Conservation (phyloP, 2,113 vertebrate genomes). For the Rhodinocichla rosea region DNA sequence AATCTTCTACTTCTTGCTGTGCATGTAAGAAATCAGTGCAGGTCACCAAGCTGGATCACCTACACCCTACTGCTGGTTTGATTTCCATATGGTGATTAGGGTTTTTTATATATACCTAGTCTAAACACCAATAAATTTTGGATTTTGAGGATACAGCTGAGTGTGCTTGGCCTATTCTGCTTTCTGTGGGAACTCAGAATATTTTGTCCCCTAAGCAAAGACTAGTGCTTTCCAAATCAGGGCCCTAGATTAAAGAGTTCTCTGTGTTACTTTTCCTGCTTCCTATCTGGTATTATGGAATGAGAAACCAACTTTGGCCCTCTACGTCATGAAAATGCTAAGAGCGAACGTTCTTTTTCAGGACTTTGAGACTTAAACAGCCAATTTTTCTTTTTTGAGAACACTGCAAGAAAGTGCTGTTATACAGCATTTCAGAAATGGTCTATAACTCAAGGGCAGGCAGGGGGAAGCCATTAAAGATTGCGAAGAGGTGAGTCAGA, state of each 20-base stretch:
- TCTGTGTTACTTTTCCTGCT: not conserved
- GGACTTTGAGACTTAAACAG: constrained; percentile 10
- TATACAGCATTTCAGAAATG: constrained; percentile 34
- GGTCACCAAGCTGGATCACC: not conserved
- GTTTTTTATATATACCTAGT: not conserved
- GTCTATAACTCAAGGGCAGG: constrained; percentile 39
- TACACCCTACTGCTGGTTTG: not conserved
- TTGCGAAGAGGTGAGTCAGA: constrained; percentile 20
- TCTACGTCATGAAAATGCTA: not conserved
- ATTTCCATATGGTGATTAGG: not conserved
- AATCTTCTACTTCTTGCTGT: not conserved
- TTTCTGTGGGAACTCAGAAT: not conserved
- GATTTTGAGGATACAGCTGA: not conserved
- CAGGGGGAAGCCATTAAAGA: constrained; percentile 33
- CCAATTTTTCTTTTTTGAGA: constrained; percentile 17
- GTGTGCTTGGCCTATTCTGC: not conserved
- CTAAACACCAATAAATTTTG: not conserved
- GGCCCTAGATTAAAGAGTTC: not conserved
- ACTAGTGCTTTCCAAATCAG: not conserved
- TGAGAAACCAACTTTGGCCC: not conserved
- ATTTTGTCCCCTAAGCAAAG: not conserved
- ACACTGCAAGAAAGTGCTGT: constrained; percentile 8
- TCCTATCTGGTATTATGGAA: not conserved
- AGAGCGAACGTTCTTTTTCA: not conserved
- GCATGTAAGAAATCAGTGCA: not conserved